phyloP scores from a whole-genome alignment of 1,140 invertebrate species.

The Nixonia krombeini region DNA sequence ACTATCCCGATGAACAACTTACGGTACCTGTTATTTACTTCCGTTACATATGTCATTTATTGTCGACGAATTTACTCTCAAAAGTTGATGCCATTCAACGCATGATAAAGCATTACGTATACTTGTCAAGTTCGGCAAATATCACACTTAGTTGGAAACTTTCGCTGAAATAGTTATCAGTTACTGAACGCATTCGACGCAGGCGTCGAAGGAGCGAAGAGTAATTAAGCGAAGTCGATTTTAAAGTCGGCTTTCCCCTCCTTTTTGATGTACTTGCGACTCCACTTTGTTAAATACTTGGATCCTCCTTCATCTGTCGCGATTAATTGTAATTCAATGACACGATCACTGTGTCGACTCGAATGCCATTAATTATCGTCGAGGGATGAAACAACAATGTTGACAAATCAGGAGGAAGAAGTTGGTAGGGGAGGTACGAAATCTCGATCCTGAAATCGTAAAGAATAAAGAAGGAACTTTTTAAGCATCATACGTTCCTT shows the following conservation, averaged over 20 bases:
- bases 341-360: neutral
- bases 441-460: neutral
- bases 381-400: neutral
- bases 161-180: constrained; percentile 15
- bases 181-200: constrained; percentile 17
- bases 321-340: neutral
- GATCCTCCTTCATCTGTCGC: neutral
- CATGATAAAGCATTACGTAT: too few relatives aligned
- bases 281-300: neutral
- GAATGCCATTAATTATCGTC: neutral
- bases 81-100: too few relatives aligned
- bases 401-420: neutral
- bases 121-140: too few relatives aligned
- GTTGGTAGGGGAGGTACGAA: neutral
- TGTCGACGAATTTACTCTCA: too few relatives aligned
- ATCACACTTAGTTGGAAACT: too few relatives aligned
- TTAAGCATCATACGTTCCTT: constrained; percentile 33
- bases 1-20: too few relatives aligned
- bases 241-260: constrained; percentile 28
- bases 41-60: too few relatives aligned
- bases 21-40: too few relatives aligned
- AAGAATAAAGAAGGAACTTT: constrained; percentile 5
- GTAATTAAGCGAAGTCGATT: constrained; percentile 24
- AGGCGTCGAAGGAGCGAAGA: constrained; percentile 16
- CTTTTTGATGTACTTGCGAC: constrained; percentile 34